These are phyloP conservation scores for Cetoscarus ocellatus DNA, from an alignment of 2,797 vertebrate genomes.

Conservation along the genomic window DNA sequence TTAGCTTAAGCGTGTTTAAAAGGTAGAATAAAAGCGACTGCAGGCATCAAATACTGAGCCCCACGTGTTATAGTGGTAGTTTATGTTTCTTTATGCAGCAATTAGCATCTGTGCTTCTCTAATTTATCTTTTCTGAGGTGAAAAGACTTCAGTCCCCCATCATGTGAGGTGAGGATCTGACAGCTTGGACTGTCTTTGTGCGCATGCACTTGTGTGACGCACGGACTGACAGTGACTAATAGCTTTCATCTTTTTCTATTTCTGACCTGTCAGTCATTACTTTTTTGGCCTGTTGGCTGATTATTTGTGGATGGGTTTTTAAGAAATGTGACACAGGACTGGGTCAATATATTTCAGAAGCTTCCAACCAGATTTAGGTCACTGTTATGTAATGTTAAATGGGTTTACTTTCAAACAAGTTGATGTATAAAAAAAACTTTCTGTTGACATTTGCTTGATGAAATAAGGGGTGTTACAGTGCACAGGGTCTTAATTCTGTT, in stretches of 20 bases:
- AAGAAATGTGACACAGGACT: background rate
- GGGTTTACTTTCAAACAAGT: background rate
- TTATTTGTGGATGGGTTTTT: conserved; percentile 2
- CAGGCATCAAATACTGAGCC: conserved; percentile 1
- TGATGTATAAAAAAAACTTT: background rate
- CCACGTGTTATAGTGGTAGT: conserved; percentile 26
- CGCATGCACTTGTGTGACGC: background rate
- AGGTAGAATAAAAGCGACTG: too few species aligned
- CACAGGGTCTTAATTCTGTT: too few species aligned
- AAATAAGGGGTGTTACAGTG: too few species aligned
- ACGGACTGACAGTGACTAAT: conserved; percentile 26
- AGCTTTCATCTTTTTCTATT: conserved; percentile 28
- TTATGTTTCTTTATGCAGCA: conserved; percentile 1
- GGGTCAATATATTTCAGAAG: background rate
- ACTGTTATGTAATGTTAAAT: background rate
- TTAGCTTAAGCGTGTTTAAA: too few species aligned
- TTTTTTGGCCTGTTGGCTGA: conserved; percentile 1
- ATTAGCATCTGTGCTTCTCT: conserved; percentile 4
- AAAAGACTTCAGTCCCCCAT: conserved; percentile 17
- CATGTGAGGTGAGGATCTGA: conserved; percentile 20
- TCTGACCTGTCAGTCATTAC: conserved; percentile 20
- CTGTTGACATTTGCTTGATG: background rate
- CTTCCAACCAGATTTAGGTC: background rate
- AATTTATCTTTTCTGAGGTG: conserved; percentile 6
- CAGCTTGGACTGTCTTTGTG: conserved; percentile 29